Percentiles rank a stretch among this genome's conserved stretches.
Conservation (phyloP, 2,888 invertebrate genomes). For the Sinotaia quadrata region DNA sequence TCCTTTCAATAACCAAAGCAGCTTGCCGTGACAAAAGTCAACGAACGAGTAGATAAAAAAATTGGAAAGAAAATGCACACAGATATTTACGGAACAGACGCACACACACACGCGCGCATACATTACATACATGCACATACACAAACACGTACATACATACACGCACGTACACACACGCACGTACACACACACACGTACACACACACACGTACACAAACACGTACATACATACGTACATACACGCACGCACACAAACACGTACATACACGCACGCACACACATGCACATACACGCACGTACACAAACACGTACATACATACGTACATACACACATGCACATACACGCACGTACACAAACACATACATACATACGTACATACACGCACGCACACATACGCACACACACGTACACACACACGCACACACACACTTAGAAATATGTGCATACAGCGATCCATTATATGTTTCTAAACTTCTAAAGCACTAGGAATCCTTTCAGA, state of each 20-base stretch:
- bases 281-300: neutral
- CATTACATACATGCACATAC: conserved; percentile 1
- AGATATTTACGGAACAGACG: too few relatives aligned
- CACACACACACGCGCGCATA: neutral
- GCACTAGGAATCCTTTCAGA: too few relatives aligned
- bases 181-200: neutral
- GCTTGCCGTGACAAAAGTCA: too few relatives aligned
- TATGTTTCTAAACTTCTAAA: too few relatives aligned
- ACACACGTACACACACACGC: neutral
- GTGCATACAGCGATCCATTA: too few relatives aligned
- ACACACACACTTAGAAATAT: too few relatives aligned
- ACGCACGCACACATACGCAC: neutral
- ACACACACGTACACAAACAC: too few relatives aligned
- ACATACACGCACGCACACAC: neutral
- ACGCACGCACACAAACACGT: too few relatives aligned
- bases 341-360: neutral
- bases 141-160: neutral
- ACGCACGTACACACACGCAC: conserved; percentile 5
- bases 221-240: neutral
- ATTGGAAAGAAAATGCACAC: too few relatives aligned
- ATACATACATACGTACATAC: neutral
- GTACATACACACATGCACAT: neutral
- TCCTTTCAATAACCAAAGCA: too few relatives aligned
- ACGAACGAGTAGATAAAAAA: too few relatives aligned
- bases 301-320: neutral